phyloP scores from a whole-genome alignment of 2,113 vertebrate species.

The Dicrurus megarhynchus region DNA sequence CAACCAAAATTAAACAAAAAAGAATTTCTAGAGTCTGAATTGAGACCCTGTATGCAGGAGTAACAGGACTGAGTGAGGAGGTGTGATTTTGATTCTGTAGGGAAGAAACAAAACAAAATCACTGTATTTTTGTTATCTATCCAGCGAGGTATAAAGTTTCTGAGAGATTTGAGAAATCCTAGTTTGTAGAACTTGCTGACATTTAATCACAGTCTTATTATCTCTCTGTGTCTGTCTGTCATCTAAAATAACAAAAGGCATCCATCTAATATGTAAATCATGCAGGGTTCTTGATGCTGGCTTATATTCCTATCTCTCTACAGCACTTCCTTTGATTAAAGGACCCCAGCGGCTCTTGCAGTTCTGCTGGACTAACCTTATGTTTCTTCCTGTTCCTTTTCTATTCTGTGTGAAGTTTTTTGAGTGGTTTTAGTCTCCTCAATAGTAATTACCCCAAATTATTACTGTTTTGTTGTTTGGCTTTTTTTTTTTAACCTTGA shows the following conservation, averaged over 20 bases:
- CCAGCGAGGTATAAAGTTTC: not conserved
- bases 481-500: not conserved
- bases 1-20: not conserved
- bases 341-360: not conserved
- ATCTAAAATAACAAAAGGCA: not conserved
- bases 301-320: not conserved
- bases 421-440: not conserved
- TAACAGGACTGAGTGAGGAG: not conserved
- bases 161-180: not conserved
- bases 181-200: not conserved
- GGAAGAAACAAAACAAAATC: not conserved
- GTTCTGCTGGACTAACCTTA: not conserved
- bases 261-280: not conserved
- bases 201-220: not conserved
- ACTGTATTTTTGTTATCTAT: not conserved
- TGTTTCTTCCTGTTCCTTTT: not conserved
- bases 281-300: not conserved
- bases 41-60: not conserved
- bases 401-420: not conserved
- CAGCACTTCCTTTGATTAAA: not conserved
- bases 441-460: not conserved
- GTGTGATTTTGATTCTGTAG: not conserved
- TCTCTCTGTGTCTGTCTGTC: not conserved
- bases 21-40: not conserved
- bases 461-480: not conserved